Conservation (phyloP, 2,888 invertebrate species). For the Melanargia galathea region DNA sequence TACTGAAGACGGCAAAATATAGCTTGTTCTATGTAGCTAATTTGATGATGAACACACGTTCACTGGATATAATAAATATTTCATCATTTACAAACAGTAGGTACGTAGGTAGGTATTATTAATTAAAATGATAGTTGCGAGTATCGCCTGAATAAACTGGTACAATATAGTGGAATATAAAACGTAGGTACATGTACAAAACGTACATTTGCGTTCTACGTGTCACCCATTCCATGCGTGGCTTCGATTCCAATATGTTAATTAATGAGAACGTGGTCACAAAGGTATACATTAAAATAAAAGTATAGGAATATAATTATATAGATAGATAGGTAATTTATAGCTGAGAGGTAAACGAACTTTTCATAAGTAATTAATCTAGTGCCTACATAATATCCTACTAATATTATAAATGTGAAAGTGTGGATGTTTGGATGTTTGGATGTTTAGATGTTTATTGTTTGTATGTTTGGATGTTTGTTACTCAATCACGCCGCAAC, state of each 20-base stretch:
- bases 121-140: not conserved
- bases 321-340: not conserved
- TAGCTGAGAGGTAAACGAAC: not conserved
- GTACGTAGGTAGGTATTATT: too few relatives aligned
- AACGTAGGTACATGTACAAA: too few relatives aligned
- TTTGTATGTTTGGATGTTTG: too few relatives aligned
- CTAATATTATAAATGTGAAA: too few relatives aligned
- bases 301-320: not conserved
- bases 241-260: constrained; percentile 16
- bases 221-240: not conserved
- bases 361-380: not conserved
- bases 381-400: too few relatives aligned
- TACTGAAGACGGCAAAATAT: too few relatives aligned
- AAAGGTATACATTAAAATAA: not conserved
- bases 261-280: constrained; percentile 4
- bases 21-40: too few relatives aligned
- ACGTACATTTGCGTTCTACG: not conserved
- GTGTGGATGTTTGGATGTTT: too few relatives aligned
- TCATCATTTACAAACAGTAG: not conserved
- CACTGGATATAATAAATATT: too few relatives aligned
- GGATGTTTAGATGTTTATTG: too few relatives aligned
- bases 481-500: too few relatives aligned
- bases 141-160: not conserved
- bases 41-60: too few relatives aligned
- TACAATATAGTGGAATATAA: not conserved